Evolutionary conservation across 2,113 vertebrate species (phyloP).

Genomic region (Vimba vimba): DNA sequence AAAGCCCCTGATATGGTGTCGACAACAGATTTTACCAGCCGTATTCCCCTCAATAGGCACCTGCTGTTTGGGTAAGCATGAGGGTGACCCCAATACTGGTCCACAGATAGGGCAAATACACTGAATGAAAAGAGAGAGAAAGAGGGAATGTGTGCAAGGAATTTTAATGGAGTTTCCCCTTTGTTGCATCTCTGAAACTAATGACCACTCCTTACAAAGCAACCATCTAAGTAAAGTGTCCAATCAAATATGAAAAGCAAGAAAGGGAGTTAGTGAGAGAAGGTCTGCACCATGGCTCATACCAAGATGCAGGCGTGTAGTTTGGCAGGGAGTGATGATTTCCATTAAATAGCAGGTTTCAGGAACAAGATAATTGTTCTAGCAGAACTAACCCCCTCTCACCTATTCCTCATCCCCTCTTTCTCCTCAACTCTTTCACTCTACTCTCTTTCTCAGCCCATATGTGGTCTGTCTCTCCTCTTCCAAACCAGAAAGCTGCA

Average conservation of each 20-base stretch:
- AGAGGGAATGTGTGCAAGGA: conserved; percentile 61
- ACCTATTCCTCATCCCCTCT: conserved; percentile 35
- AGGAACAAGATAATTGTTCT: conserved; percentile 78
- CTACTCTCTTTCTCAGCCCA: not conserved
- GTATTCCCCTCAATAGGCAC: conserved; percentile 24
- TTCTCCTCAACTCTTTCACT: conserved; percentile 28
- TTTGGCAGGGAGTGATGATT: conserved; percentile 71
- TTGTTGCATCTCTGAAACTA: conserved; percentile 72
- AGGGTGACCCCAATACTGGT: conserved; percentile 27
- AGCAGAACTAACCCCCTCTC: conserved; percentile 67
- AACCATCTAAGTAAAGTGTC: conserved; percentile 40
- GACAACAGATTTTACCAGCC: conserved; percentile 1
- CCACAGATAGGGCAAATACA: conserved; percentile 21
- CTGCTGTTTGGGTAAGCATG: conserved; percentile 17
- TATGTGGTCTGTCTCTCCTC: conserved; percentile 1
- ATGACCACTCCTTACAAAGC: conserved; percentile 59
- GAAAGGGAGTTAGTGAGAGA: conserved; percentile 20
- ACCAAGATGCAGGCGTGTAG: conserved; percentile 69
- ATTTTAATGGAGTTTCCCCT: conserved; percentile 65
- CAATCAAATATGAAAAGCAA: conserved; percentile 32
- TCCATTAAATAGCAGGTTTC: conserved; percentile 73
- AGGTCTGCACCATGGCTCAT: conserved; percentile 63
- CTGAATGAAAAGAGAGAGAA: conserved; percentile 50
- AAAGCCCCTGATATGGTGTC: conserved; percentile 3
- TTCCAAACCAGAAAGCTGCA: conserved; percentile 8